Base-by-base conservation (phyloP, 2,888 invertebrate species). In the Portevinia maculata region DNA sequence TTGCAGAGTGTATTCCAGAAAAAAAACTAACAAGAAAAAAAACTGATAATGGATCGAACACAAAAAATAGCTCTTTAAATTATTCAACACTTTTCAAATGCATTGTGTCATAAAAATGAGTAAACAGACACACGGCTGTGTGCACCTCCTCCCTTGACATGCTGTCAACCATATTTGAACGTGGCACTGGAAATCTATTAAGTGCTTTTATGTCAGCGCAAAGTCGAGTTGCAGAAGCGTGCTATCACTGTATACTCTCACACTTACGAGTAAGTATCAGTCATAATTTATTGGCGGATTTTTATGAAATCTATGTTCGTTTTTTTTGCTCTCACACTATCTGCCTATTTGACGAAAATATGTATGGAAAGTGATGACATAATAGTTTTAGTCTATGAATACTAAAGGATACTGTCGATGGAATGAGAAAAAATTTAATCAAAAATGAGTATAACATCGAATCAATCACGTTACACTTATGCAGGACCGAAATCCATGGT, bases 61-160 rank as follows among this genome's bases (percentile, higher is more conserved):
- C 34, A 9, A 24, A 65, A 44, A 60, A 53, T 44, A n/a, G 44
- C 46, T 60, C 70, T 70, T 71, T 78, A 71, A 83, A 83, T 75
- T 83, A 83, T 83, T 78, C 83, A 83, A 71, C 71, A 73, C 62
- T 78, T 78, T 84, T 73, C 78, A 84, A 84, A 78, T 69, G 73
- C 64, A 75, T 64, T 78, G 73, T 84, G 57, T 67, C 34, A 53
- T 24, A 65, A 71, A 75, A 71, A 70, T 53, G 28, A 76, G 32
- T 30, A 34, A 52, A 74, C 32, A 44, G 48, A 69, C 46, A 64
- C 39, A 46, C n/a, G n/a, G n/a, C n/a, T n/a, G n/a, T n/a, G n/a
- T n/a, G n/a, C n/a, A 70, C 70, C 34, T 3, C 37, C 24, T 8
- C 67, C 57, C 60, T 6, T 11, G 19, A 46, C 53, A 60, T 17